Conservation (phyloP, 2,888 invertebrate genomes). For the Microctonus hyperodae region DNA sequence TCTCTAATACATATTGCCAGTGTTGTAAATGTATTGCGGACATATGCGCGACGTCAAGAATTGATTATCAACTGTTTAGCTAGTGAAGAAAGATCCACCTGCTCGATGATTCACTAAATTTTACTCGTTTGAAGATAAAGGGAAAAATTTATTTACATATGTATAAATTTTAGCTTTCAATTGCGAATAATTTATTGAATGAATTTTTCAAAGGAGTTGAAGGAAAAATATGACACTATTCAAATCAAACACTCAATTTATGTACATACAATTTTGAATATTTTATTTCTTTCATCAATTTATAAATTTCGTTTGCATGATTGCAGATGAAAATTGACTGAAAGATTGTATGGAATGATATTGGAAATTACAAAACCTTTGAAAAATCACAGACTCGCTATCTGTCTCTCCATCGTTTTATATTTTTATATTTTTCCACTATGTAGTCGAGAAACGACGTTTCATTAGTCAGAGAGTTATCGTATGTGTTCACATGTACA, state of each 20-base stretch:
- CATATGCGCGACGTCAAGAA: slow-evolving; percentile 3
- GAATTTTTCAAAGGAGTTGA: background rate
- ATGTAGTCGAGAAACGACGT: background rate
- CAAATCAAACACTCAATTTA: background rate
- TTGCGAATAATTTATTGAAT: background rate
- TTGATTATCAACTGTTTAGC: slow-evolving; percentile 5
- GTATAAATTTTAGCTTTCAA: background rate
- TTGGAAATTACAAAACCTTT: background rate
- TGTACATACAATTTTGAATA: background rate
- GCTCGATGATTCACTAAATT: background rate
- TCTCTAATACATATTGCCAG: background rate
- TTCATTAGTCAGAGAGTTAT: background rate
- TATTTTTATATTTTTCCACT: background rate
- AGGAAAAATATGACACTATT: background rate
- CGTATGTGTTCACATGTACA: no score
- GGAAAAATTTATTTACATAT: no score
- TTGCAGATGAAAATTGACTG: background rate
- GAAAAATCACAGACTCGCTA: background rate
- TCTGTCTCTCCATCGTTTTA: background rate
- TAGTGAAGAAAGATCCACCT: background rate
- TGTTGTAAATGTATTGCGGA: slow-evolving; percentile 7
- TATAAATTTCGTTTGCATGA: background rate
- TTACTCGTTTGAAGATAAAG: no score
- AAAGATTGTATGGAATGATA: no score
- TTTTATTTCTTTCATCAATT: background rate